phyloP scores from a whole-genome alignment of 2,797 vertebrate genomes.

The Craterocephalus amniculus region DNA sequence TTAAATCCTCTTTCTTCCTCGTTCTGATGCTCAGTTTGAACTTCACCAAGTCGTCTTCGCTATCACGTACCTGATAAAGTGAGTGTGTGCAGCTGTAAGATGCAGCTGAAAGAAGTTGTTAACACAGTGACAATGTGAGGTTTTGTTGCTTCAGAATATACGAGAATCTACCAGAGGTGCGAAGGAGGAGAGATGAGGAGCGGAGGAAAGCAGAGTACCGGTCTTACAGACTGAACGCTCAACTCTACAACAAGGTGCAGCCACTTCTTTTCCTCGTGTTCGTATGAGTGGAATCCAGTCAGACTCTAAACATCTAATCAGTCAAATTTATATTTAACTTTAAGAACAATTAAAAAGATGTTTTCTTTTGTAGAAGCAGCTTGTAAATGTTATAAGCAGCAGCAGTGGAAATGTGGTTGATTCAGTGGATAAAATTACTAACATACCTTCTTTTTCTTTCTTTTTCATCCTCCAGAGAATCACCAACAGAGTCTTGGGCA shows the following conservation, averaged over 20 bases:
- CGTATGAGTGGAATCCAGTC: background rate
- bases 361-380: too few relatives aligned
- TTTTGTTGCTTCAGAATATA: slow-evolving; percentile 85
- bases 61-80: too few relatives aligned
- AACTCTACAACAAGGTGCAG: slow-evolving; percentile 88
- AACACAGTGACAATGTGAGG: background rate
- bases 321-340: background rate
- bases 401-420: background rate
- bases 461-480: slow-evolving; percentile 68
- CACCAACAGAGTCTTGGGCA: slow-evolving; percentile 66
- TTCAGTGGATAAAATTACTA: background rate
- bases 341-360: background rate
- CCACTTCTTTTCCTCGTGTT: background rate
- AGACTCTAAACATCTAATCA: background rate
- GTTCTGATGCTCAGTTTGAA: background rate
- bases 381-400: background rate
- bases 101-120: background rate
- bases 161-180: slow-evolving; percentile 91
- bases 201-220: slow-evolving; percentile 84
- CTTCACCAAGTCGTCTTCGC: background rate
- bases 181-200: slow-evolving; percentile 85
- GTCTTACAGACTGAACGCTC: slow-evolving; percentile 88
- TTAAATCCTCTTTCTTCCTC: background rate
- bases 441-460: background rate
- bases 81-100: background rate